Evolutionary conservation across 2,888 invertebrate species (phyloP).

Genomic region (Hybos culiciformis): DNA sequence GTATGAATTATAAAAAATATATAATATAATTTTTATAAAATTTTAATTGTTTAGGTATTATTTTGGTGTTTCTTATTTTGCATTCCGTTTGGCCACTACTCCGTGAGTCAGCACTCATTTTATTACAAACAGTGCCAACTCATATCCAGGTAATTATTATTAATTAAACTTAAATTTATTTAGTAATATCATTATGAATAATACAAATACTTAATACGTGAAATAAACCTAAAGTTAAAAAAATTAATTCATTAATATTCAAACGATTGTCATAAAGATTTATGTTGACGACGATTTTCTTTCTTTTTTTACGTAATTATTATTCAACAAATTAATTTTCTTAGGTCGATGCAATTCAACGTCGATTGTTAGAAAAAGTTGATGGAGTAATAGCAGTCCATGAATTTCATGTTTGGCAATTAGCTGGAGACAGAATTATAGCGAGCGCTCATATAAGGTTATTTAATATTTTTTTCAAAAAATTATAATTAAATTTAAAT

Average conservation of each 20-base stretch:
- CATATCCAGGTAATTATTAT: conserved; percentile 61
- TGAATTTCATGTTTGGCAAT: conserved; percentile 97
- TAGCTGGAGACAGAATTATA: conserved; percentile 91
- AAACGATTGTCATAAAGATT: background rate
- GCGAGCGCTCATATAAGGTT: conserved; percentile 92
- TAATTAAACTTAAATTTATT: conserved; percentile 3
- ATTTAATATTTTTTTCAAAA: background rate
- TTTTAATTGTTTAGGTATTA: too few species aligned
- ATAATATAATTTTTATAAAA: too few species aligned
- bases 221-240: background rate
- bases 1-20: too few species aligned
- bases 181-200: conserved; percentile 6
- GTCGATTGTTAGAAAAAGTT: conserved; percentile 72
- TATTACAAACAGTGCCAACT: conserved; percentile 96
- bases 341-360: conserved; percentile 79
- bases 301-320: background rate
- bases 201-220: background rate
- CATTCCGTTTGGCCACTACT: conserved; percentile 85
- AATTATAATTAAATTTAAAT: background rate
- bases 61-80: conserved; percentile 74
- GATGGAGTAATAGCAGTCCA: conserved; percentile 93
- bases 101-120: conserved; percentile 84
- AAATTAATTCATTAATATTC: background rate
- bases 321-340: conserved; percentile 1
- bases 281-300: background rate